Evolutionary conservation across 2,888 invertebrate genomes (phyloP), one percentile per base, ranked within the genome.

Genomic region (Pollenia labialis): DNA sequence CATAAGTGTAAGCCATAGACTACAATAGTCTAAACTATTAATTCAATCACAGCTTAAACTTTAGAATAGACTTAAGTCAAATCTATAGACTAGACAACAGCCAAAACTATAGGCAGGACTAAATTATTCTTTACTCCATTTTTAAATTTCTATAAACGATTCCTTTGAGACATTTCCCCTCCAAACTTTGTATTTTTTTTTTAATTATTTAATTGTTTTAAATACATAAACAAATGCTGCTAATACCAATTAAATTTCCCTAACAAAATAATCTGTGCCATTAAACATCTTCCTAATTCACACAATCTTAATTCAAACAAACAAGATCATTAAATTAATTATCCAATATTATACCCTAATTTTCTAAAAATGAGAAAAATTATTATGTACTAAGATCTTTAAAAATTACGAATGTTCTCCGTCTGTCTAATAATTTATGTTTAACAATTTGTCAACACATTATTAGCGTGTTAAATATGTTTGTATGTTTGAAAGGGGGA

Each of bases 371-470:
- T 4, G 23, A 42, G 0, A 79, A 23, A 10, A 69, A 32, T 48
- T 32, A 44, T 12, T 48, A 50, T 8, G 16, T 11, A 42, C 42
- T 32, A 1, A 32, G 32, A 32, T 32, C 6, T 32, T 32, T 6
- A 32, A 32, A 32, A 4, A 32, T 32, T 32, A 32, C 32, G 6
- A 46, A 8, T 11, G 18, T 75, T 75, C 11, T 32, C 32, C n/a
- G 18, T 52, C n/a, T 48, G n/a, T 72, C 16, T 16, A 6, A 6
- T 80, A 83, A 87, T 85, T 85, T 87, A 87, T 87, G 82, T 68
- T 40, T 62, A 76, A 80, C 82, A 79, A 87, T 82, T 87, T 87
- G 85, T 87, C 87, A 82, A 83, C 87, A 85, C 87, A 80, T 85
- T 85, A 87, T 87, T 87, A 87, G 76, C 79, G 48, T 80, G 68